A percentile compares a stretch with the other conserved stretches of the same genome.
These are phyloP conservation scores for Gonatopus flavifemur DNA, from an alignment of 1,140 invertebrate species.

Conservation along the genomic window DNA sequence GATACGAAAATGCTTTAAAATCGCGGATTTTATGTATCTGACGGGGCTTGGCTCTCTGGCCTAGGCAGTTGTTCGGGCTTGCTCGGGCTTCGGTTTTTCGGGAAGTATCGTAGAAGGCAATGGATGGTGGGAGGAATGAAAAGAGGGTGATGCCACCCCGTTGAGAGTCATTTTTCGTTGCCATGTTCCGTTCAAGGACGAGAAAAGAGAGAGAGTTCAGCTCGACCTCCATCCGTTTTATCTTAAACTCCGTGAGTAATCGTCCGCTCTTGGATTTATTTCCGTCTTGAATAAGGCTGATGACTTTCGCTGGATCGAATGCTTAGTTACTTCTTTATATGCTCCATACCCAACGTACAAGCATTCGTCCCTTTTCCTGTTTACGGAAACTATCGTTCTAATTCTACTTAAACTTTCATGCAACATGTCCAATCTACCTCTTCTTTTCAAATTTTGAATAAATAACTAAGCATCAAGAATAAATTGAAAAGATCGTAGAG, in stretches of 20 bases:
- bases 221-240: not conserved
- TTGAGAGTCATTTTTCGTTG: constrained; percentile 5
- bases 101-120: constrained; percentile 4
- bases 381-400: too few relatives aligned
- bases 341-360: too few relatives aligned
- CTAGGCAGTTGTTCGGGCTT: not conserved
- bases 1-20: constrained; percentile 61
- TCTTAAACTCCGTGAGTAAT: not conserved
- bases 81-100: not conserved
- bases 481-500: too few relatives aligned
- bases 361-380: too few relatives aligned
- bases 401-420: too few relatives aligned
- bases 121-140: too few relatives aligned
- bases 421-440: too few relatives aligned
- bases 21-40: constrained; percentile 57
- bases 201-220: constrained; percentile 12
- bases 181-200: constrained; percentile 4
- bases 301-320: not conserved
- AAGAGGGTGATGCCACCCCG: too few relatives aligned
- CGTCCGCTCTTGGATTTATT: not conserved
- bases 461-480: too few relatives aligned
- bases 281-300: not conserved
- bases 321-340: too few relatives aligned
- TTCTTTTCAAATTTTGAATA: too few relatives aligned
- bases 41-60: constrained; percentile 34